Base-by-base conservation (phyloP, 2,797 vertebrate genomes). In the Carapus acus region DNA sequence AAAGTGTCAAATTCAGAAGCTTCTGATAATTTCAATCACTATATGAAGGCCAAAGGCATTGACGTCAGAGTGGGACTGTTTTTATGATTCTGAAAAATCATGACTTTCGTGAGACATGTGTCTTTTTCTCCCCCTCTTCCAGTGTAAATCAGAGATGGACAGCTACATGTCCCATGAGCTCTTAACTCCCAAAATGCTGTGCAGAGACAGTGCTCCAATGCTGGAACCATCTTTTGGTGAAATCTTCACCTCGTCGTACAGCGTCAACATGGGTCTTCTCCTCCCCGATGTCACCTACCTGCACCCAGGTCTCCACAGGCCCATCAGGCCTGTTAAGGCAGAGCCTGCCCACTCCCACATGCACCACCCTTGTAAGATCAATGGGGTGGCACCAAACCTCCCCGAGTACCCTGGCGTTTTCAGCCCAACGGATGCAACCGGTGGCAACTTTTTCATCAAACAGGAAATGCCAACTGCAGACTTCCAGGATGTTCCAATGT, bases 241-340 rank as follows among this genome's bases (percentile, higher is more conserved):
- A 62, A 89, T 89, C 19, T 88, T 93, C 36, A 71, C 88, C 55
- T 79, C 92, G 54, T 94, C 94, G 23, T 97, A 95, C 85, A 95
- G 94, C 65, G 90, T 95, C 83, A 97, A 95, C 86, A 96, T 97
- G 92, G 97, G 93, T 42, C 88, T 97, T 81, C 92, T 94, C 60
- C 89, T 96, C 23, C 93, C 94, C 0, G 94, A 98, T 38, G 87
- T 94, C 61, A 87, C 92, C 27, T 92, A 94, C 73, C 86, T 96
- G 80, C 90, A 91, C 82, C 92, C 93, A 15, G 91, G 91, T 69
- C 86, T 94, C 57, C 93, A 92, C 83, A 90, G 92, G 82, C 87
- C 91, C 1, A 77, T 90, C 80, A 91, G 91, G 69, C 88, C 88
- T 12, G 90, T 97, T 80, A 96, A 98, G 88, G 88, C 90, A 0